These are phyloP conservation scores for Synanthedon formicaeformis DNA, from an alignment of 2,888 invertebrate species.

Conservation along the genomic window DNA sequence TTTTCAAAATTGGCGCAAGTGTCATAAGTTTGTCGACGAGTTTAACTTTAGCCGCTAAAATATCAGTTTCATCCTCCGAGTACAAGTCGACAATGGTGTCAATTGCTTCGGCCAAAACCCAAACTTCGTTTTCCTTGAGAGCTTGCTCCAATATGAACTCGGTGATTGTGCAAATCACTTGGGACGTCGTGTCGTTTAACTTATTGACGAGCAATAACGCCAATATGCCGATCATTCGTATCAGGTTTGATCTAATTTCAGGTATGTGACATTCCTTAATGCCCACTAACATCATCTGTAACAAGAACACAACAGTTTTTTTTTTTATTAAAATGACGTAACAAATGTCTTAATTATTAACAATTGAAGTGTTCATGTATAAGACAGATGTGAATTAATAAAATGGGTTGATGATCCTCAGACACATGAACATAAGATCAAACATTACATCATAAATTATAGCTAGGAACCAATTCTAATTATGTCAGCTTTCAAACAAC, in stretches of 20 bases:
- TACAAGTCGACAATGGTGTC: conserved; percentile 83
- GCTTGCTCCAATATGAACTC: conserved; percentile 73
- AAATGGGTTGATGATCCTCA: too few species aligned
- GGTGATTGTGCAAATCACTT: conserved; percentile 56
- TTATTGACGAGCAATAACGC: conserved; percentile 59
- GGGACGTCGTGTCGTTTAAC: conserved; percentile 41
- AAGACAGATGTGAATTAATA: too few species aligned
- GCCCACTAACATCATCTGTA: conserved; percentile 65
- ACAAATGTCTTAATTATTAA: too few species aligned
- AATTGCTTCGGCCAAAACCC: conserved; percentile 80
- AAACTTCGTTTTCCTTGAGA: conserved; percentile 74
- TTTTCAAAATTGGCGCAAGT: conserved; percentile 73
- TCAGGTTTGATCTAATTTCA: conserved; percentile 71
- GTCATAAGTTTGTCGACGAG: conserved; percentile 72
- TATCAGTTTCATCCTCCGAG: conserved; percentile 80
- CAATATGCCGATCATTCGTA: conserved; percentile 70
- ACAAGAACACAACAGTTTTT: conserved; percentile 5
- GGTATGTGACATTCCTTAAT: conserved; percentile 63
- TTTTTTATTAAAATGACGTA: too few species aligned
- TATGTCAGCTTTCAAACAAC: too few species aligned
- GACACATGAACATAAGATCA: too few species aligned
- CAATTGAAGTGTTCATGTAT: too few species aligned
- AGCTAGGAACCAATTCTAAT: too few species aligned
- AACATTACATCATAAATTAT: too few species aligned
- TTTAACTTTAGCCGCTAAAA: conserved; percentile 72